These are phyloP conservation scores for Meiosimyza platycephala DNA, from an alignment of 2,888 invertebrate species.

Conservation along the genomic window DNA sequence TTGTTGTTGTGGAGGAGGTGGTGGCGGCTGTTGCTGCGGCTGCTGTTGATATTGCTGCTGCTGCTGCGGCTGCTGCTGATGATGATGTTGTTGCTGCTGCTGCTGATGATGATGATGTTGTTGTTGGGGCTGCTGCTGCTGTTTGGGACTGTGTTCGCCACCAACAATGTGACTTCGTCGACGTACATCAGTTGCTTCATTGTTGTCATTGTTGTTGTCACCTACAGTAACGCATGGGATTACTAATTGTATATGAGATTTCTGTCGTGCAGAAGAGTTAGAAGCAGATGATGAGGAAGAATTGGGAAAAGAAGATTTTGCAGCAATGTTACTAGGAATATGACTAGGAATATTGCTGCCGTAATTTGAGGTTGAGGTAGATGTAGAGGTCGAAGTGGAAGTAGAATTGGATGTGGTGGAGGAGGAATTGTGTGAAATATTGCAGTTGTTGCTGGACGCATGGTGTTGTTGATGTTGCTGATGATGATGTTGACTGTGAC, in stretches of 20 bases:
- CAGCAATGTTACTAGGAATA: constrained; percentile 42
- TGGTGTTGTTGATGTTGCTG: constrained; percentile 46
- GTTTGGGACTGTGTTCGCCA: constrained; percentile 51
- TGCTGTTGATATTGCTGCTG: constrained; percentile 49
- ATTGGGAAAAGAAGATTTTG: constrained; percentile 36
- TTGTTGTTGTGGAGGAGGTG: constrained; percentile 42
- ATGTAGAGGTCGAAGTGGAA: constrained; percentile 59
- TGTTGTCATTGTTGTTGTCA: constrained; percentile 81
- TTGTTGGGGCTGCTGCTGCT: constrained; percentile 50
- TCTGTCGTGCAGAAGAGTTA: constrained; percentile 47
- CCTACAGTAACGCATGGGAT: constrained; percentile 83
- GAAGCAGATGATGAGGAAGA: constrained; percentile 34
- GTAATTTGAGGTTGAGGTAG: constrained; percentile 44
- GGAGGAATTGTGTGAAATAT: constrained; percentile 47
- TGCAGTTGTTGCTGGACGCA: constrained; percentile 37
- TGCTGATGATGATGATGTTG: constrained; percentile 47
- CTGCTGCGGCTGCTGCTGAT: constrained; percentile 50
- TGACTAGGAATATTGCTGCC: constrained; percentile 43
- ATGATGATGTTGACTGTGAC: constrained; percentile 7
- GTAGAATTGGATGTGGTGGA: constrained; percentile 59
- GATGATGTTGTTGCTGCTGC: constrained; percentile 38
- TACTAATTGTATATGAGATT: constrained; percentile 75
- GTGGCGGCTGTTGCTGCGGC: constrained; percentile 49
- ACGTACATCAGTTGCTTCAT: constrained; percentile 71
- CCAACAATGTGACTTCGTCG: constrained; percentile 51